phyloP scores from a whole-genome alignment of 1,140 invertebrate species.

The Atta texana region DNA sequence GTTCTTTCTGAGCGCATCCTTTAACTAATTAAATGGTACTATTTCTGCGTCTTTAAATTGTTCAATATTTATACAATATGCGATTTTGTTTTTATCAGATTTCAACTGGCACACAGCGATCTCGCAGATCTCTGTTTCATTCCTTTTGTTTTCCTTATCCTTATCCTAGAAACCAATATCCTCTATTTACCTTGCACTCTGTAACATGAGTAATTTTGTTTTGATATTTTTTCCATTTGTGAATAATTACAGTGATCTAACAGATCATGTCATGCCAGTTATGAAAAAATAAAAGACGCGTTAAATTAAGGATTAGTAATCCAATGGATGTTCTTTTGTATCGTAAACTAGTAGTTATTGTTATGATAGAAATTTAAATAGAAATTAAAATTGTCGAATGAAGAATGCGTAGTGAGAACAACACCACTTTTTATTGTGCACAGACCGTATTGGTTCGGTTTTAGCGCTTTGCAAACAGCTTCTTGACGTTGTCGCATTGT shows the following conservation, averaged over 20 bases:
- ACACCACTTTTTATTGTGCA: slow-evolving; percentile 35
- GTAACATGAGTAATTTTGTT: neutral
- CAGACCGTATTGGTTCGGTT: slow-evolving; percentile 26
- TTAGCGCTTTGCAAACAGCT: slow-evolving; percentile 52
- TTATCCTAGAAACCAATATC: neutral
- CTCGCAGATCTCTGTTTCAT: neutral
- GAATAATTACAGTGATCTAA: neutral
- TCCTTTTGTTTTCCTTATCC: neutral
- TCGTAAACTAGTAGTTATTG: slow-evolving; percentile 56
- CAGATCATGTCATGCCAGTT: neutral
- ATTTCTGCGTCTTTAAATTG: slow-evolving; percentile 25
- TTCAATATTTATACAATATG: neutral
- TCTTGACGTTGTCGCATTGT: slow-evolving; percentile 50
- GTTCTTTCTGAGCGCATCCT: slow-evolving; percentile 43
- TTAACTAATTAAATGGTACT: neutral
- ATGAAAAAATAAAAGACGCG: neutral
- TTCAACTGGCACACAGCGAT: slow-evolving; percentile 28
- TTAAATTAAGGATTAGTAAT: slow-evolving; percentile 53
- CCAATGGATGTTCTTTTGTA: slow-evolving; percentile 24
- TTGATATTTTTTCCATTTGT: slow-evolving; percentile 1
- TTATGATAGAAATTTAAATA: slow-evolving; percentile 32
- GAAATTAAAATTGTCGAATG: slow-evolving; percentile 34
- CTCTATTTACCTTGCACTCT: neutral
- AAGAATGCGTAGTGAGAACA: slow-evolving; percentile 25
- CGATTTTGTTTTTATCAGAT: neutral